Base-by-base conservation (phyloP, 1,140 invertebrate genomes). In the Eupristina koningsbergeri region DNA sequence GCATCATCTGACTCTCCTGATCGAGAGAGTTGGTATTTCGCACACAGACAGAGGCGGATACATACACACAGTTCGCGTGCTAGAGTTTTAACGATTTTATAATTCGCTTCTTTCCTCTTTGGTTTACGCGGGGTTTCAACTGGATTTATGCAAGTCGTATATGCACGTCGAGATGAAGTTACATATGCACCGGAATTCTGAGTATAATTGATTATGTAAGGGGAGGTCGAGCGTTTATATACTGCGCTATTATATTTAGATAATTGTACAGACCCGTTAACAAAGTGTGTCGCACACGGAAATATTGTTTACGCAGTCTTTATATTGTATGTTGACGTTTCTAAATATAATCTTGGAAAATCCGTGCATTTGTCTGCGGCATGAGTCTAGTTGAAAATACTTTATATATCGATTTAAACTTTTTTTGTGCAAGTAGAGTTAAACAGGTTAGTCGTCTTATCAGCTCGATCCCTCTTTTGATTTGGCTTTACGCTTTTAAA, bases 201-300 rank as follows among this genome's bases (percentile, higher is more conserved):
- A 45, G 80, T 81, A 74, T 81, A 74, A 82, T 82, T 82, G 71
- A 76, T 82, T 82, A 82, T 53, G 80, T 76, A 67, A 82, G 73
- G 69, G 50, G 41, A 82, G 71, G 71, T 50, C 80, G 58, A n/a
- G 11, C 71, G 34, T 69, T 80, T 58, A 26, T 71, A 80, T 31
- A 58, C 67, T 34, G 31, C 34, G 22, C 58, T 58, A 80, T 80
- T 80, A 80, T 80, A 80, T 80, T 80, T 80, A 80, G 64, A 71
- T 73, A 73, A 80, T 80, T 80, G 63, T 36, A 73, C 64, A 73
- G 47, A 34, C 63, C 26, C 64, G 79, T 80, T 80, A 71, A 71
- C 64, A 31, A 80, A 75, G 31, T 75, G 73, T 53, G 73, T 50
- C 73, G 73, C 73, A 26, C 45, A 34, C n/a, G 41, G 45, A 75